phyloP scores from a whole-genome alignment of 2,888 invertebrate genomes.

The Gasteruption jaculator region DNA sequence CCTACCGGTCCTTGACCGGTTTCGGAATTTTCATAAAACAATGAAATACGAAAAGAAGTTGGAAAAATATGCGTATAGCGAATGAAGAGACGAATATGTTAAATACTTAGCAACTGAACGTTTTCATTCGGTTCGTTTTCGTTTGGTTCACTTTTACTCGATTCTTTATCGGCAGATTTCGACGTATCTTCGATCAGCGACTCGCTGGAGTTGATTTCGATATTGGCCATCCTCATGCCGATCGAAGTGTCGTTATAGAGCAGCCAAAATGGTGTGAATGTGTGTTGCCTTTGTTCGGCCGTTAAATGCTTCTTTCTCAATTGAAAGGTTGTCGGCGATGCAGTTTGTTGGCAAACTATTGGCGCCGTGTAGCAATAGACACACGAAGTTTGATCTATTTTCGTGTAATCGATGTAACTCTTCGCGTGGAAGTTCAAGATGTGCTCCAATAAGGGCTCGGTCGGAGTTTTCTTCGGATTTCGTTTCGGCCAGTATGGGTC shows the following conservation, averaged over 20 bases:
- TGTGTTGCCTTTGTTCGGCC: slow-evolving; percentile 35
- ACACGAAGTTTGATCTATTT: slow-evolving; percentile 39
- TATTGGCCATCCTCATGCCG: slow-evolving; percentile 33
- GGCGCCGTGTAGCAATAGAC: slow-evolving; percentile 44
- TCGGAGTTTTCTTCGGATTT: slow-evolving; percentile 11
- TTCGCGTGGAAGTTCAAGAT: slow-evolving; percentile 30
- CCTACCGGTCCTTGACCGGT: too few species aligned
- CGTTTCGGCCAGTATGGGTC: slow-evolving; percentile 25
- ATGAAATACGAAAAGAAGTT: too few species aligned
- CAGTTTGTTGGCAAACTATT: slow-evolving; percentile 29
- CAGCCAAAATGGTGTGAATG: slow-evolving; percentile 36
- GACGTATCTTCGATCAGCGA: slow-evolving; percentile 12
- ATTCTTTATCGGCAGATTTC: too few species aligned
- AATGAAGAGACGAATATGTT: too few species aligned
- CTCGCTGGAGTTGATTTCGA: slow-evolving; percentile 12
- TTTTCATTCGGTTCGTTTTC: too few species aligned
- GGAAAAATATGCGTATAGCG: too few species aligned
- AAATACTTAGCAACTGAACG: too few species aligned
- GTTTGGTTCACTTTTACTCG: too few species aligned
- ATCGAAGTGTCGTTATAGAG: slow-evolving; percentile 34
- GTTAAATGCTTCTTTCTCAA: slow-evolving; percentile 30
- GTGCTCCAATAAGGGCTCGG: slow-evolving; percentile 30
- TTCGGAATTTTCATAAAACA: too few species aligned
- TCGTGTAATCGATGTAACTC: slow-evolving; percentile 31
- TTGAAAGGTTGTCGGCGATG: slow-evolving; percentile 19